Base-by-base conservation (phyloP, 2,888 invertebrate genomes). In the Xanthia icteritia region DNA sequence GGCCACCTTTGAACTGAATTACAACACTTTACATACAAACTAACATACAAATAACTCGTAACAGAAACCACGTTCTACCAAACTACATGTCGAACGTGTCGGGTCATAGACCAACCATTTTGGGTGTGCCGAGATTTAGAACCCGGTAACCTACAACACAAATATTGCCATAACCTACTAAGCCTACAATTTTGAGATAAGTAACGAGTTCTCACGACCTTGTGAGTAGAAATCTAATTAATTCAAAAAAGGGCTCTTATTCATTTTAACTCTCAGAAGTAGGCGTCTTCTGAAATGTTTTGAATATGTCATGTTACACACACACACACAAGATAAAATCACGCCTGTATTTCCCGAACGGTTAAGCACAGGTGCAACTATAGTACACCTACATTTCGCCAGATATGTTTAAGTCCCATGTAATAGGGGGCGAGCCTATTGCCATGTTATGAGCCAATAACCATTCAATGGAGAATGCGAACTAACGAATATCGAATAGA, bases 201-300 rank as follows among this genome's bases (percentile, higher is more conserved):
- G 56, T 63, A 51, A 56, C 56, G 54, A 75, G 48, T 79, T 82
- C 82, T 60, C 83, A 83, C 42, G 83, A 83, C 79, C 83, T 79
- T 83, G 63, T 51, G 45, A 45, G 17, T 68, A 13, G 67, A 68
- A 70, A 83, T 56, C 39, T 74, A 51, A 8, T 73, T 73, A 56
- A 48, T 63, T 63, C 4, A 56, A 5, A 39, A 79, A 70, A 66
- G 61, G 66, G 82, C 42, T 9, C 23, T 70, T 63, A 63, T 42
- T 31, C 17, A n/a, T 66, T 66, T 39, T 61, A 15, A 61, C 48
- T 31, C 20, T 42, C n/a, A 60, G 54, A 45, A 31, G n/a, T 51
- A 27, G 20, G 11, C n/a, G 56, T 74, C 54, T 73, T 58, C n/a
- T 71, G 23, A 51, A 64, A 17, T 6, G 36, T 70, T 39, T 70